Evolutionary conservation across 2,888 invertebrate species (phyloP).

Genomic region (Litoditis marina): DNA sequence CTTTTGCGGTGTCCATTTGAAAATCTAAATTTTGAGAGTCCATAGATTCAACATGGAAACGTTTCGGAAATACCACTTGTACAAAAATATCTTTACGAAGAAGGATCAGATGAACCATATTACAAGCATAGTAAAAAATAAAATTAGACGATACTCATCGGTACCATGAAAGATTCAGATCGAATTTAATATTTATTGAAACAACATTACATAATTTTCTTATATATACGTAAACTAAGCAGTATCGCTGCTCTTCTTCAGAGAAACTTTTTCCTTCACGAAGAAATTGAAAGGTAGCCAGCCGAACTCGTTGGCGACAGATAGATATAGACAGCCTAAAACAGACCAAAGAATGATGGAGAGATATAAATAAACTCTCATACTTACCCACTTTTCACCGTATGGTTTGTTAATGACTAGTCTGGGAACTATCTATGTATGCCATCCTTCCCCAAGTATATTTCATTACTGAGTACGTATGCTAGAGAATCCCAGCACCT

Average conservation of each 20-base stretch:
- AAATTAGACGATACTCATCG: not conserved
- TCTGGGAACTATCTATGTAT: too few species aligned
- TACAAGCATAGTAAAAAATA: not conserved
- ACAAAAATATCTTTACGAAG: not conserved
- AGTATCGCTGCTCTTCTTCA: conserved; percentile 1
- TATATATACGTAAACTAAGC: not conserved
- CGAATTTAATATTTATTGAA: not conserved
- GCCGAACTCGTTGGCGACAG: conserved; percentile 22
- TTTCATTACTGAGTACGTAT: too few species aligned
- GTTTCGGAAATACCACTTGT: too few species aligned
- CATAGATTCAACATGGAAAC: too few species aligned
- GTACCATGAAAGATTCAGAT: not conserved
- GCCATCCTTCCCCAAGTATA: too few species aligned
- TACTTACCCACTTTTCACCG: too few species aligned
- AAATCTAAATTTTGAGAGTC: too few species aligned
- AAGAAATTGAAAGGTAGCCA: conserved; percentile 22
- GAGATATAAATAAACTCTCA: too few species aligned
- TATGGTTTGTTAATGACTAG: not conserved
- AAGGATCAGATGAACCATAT: not conserved
- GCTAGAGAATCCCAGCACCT: too few species aligned
- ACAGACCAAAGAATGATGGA: too few species aligned
- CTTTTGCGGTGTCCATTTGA: not conserved
- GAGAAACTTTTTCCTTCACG: conserved; percentile 12
- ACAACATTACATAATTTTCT: not conserved
- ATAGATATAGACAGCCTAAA: conserved; percentile 17